Base-by-base conservation (phyloP, 2,888 invertebrate species). In the Eristalis pertinax region DNA sequence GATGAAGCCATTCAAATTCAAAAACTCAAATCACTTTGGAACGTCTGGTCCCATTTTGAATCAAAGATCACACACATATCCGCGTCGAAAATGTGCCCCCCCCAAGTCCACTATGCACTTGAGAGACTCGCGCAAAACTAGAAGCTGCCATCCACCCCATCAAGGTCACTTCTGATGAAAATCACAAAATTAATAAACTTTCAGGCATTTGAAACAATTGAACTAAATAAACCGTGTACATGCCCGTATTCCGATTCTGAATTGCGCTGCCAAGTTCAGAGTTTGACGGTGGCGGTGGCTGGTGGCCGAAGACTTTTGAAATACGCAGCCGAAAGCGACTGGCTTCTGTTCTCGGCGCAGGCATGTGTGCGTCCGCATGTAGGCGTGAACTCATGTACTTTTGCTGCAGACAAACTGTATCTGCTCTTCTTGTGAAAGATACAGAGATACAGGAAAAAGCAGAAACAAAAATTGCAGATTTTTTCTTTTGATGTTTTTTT, bases 311-410 rank as follows among this genome's bases (percentile, higher is more conserved):
- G 50, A 50, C 50, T 50, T 50, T 50, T 50, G 8, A 50, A 50
- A 50, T 50, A 50, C 50, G 19, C 50, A 50, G 50, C 8, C 50
- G 19, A 50, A 50, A 8, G 50, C 50, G 50, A 50, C 50, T 1
- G 50, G 8, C 50, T 78, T 64, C 64, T 43, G 72, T 24, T 72
- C 43, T 26, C 50, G 50, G 50, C 5, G 19, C 19, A 38, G 29
- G 19, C 38, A 41, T 32, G 10, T 38, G 62, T 80, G 4, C 19
- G 3, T 2, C 15, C 5, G 35, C 26, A 62, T 77, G 80, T 80
- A 62, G 80, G 80, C 80, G 80, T 80, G 73, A 68, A 80, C 80
- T 68, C 74, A 50, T 35, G 50, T 32, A 62, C 19, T 72, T 62
- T 41, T 26, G 60, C 41, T 19, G 50, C 50, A 50, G 50, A 50